Percentiles rank a stretch among this genome's conserved stretches.
Conservation (phyloP, 2,797 vertebrate genomes). For the Platalea minor region DNA sequence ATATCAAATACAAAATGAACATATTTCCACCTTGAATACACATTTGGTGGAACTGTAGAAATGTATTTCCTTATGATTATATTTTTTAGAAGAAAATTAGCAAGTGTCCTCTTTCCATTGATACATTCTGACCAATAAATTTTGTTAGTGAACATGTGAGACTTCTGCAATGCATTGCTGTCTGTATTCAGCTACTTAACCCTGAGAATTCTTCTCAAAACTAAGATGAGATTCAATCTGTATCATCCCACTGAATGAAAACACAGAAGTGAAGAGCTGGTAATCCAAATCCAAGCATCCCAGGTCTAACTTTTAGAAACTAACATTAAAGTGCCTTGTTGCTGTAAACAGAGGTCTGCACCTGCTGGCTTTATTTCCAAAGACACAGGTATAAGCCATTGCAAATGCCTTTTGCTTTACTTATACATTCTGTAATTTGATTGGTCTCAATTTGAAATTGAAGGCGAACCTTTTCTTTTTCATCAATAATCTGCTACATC, state of each 20-base stretch:
- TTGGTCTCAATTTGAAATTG: neutral
- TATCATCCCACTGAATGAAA: neutral
- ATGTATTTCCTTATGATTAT: neutral
- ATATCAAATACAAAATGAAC: neutral
- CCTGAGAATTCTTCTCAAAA: neutral
- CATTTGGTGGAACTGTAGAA: neutral
- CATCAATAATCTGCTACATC: neutral
- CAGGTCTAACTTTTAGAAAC: neutral
- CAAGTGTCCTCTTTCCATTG: neutral
- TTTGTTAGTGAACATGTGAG: neutral
- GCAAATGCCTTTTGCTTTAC: neutral
- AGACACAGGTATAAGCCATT: neutral
- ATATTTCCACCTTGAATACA: neutral
- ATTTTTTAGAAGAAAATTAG: neutral
- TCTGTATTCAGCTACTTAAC: neutral
- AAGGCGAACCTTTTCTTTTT: neutral
- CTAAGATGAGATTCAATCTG: neutral
- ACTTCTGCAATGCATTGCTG: neutral
- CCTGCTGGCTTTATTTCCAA: slow-evolving; percentile 6
- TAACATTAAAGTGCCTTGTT: neutral
- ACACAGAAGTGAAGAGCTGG: neutral
- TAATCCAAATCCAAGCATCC: neutral
- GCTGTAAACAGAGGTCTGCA: neutral
- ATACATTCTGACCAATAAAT: neutral
- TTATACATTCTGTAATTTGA: neutral